Conservation (phyloP, 2,888 invertebrate genomes). For the Muschampia staudingeri region DNA sequence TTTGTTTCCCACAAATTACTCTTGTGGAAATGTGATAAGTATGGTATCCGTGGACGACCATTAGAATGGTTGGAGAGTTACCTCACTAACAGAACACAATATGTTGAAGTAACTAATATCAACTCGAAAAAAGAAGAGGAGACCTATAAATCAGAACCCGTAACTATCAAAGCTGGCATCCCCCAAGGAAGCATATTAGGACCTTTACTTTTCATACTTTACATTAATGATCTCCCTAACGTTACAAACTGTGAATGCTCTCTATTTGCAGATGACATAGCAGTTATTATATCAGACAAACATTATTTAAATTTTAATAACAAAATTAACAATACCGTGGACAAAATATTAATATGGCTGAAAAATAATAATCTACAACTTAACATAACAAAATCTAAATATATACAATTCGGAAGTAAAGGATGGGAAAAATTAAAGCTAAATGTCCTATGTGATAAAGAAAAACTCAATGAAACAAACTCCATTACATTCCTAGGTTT, state of each 20-base stretch:
- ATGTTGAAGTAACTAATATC: no score
- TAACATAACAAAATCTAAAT: no score
- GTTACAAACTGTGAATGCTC: conserved; percentile 1
- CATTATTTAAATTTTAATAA: not conserved
- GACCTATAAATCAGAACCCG: not conserved
- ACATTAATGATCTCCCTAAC: not conserved
- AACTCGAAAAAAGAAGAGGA: not conserved
- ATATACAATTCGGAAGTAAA: no score
- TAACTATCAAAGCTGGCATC: not conserved
- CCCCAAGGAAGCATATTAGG: no score
- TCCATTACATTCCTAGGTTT: conserved; percentile 1
- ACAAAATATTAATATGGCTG: not conserved
- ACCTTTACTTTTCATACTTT: not conserved
- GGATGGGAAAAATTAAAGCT: not conserved
- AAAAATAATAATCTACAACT: no score
- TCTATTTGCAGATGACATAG: not conserved
- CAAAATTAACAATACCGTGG: not conserved
- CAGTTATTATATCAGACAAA: not conserved
- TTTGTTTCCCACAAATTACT: conserved; percentile 5
- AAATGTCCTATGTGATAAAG: not conserved
- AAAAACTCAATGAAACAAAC: not conserved
- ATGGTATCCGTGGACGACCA: no score
- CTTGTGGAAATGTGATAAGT: not conserved
- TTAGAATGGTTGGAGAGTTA: no score
- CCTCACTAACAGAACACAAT: no score